Conservation (phyloP, 2,797 vertebrate genomes). For the Lepilemur ruficaudatus region DNA sequence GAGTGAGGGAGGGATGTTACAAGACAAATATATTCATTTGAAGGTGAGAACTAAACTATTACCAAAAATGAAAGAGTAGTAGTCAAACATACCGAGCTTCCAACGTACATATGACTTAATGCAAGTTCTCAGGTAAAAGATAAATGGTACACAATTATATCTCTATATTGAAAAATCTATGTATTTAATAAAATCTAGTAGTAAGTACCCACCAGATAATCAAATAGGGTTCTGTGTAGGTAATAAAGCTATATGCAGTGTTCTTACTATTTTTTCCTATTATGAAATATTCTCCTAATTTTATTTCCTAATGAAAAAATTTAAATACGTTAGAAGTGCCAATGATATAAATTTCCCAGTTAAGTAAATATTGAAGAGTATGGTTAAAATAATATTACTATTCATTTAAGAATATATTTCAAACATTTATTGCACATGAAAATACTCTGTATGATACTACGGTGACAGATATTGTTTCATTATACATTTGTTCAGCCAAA, state of each 20-base stretch:
- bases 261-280: not conserved
- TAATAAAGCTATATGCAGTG: not conserved
- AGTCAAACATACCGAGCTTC: not conserved
- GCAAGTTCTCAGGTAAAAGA: conserved; percentile 8
- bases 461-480: not conserved
- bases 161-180: not conserved
- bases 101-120: not conserved
- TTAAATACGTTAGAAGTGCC: not conserved
- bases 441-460: not conserved
- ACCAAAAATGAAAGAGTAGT: not conserved
- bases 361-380: not conserved
- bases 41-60: not conserved
- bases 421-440: not conserved
- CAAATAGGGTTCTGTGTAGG: not conserved
- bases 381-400: not conserved
- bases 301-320: not conserved
- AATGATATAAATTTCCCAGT: not conserved
- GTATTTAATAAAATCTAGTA: not conserved
- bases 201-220: not conserved
- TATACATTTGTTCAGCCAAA: not conserved
- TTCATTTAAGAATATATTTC: not conserved
- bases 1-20: not conserved
- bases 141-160: not conserved
- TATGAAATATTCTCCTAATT: not conserved
- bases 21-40: not conserved